phyloP scores from a whole-genome alignment of 2,797 vertebrate genomes.

The Lithobates sylvaticus region DNA sequence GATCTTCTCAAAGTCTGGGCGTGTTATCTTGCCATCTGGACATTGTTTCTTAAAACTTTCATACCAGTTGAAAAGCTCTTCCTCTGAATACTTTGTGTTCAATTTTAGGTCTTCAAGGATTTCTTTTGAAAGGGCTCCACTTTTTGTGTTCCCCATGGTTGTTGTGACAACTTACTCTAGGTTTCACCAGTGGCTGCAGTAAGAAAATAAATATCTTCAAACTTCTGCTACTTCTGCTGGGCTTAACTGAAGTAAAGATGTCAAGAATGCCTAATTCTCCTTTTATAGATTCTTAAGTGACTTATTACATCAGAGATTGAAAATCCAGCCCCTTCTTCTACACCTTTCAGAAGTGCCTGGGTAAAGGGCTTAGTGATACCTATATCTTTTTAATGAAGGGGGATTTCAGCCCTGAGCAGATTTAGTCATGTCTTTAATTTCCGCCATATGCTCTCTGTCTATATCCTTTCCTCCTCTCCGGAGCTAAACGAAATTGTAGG shows the following conservation, averaged over 20 bases:
- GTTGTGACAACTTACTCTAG: not conserved
- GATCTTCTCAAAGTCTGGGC: constrained; percentile 89
- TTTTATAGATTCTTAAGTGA: constrained; percentile 54
- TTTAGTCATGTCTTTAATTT: constrained; percentile 39
- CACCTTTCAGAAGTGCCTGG: constrained; percentile 18
- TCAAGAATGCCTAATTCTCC: not conserved
- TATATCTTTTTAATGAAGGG: constrained; percentile 34
- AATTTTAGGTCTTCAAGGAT: constrained; percentile 90
- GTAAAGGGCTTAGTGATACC: constrained; percentile 43
- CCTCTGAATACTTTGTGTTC: constrained; percentile 87
- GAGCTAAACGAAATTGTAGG: not conserved
- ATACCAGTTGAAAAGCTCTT: constrained; percentile 89
- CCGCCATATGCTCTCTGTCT: constrained; percentile 24
- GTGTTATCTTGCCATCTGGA: constrained; percentile 86
- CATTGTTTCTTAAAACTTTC: constrained; percentile 90
- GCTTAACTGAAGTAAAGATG: constrained; percentile 27
- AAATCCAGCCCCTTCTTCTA: constrained; percentile 39
- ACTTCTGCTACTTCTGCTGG: not conserved
- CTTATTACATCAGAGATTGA: constrained; percentile 26
- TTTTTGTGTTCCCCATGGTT: constrained; percentile 90
- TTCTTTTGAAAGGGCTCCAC: constrained; percentile 88
- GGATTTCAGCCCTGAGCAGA: constrained; percentile 50
- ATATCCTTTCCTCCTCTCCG: not conserved
- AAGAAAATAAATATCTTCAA: constrained; percentile 9
- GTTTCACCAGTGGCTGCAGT: not conserved